Evolutionary conservation across 1,140 invertebrate genomes (phyloP), one percentile per base, ranked within the genome.

Genomic region (Solen grandis): DNA sequence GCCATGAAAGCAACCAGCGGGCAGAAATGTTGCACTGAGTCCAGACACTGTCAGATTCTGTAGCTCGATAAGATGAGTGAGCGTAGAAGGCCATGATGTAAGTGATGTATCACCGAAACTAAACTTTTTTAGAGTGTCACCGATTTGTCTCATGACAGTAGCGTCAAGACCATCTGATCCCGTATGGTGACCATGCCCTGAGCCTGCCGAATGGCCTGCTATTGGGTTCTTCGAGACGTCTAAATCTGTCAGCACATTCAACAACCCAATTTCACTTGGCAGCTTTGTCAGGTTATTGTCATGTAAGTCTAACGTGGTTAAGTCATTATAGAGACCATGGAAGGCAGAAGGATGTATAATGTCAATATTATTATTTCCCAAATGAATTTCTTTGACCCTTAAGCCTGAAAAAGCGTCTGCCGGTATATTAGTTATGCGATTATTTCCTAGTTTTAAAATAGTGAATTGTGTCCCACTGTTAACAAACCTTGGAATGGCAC

Each of bases 181-280:
- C 25, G 36, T 31, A 31, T 66, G 62, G 41, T 66, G 63, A 4
- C 33, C 16, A 10, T 27, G 5, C 1, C 22, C 4, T 35, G 29
- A 54, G 41, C 33, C 22, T 8, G 59, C 35, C 33, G 27, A 50
- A 33, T 31, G 69, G 1, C 46, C 59, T 5, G 68, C 31, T 13
- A 80, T 80, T 33, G 68, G 77, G 55, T 80, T 80, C 66, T 41
- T 41, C 13, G 55, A 41, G 0, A 80, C 66, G 41, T 80, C 77
- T 8, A 80, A 27, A 27, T 60, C 38, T 8, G 5, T 1, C 35
- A 78, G 22, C 8, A 52, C 10, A 0, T 16, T 5, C 16, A 80
- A 41, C 5, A 14, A 19, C 19, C 54, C 57, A 27, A 72, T 54
- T 0, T 54, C 77, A 13, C 16, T 3, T 25, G 57, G 77, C 29